These are phyloP conservation scores for Gnathonemus longibarbis DNA, from an alignment of 2,113 vertebrate species.

Conservation along the genomic window DNA sequence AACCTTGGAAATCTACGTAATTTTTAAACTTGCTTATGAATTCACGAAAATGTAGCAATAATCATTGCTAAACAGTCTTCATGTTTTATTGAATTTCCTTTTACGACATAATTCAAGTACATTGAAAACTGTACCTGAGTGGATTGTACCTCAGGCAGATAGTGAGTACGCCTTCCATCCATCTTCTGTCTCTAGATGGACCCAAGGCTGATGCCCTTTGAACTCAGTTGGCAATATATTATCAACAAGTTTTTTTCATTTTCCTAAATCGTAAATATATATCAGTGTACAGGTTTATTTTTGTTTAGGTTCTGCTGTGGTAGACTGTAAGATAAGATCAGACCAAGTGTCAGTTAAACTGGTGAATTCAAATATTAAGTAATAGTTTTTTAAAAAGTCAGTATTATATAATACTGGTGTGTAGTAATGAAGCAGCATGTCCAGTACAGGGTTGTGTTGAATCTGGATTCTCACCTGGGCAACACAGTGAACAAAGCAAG, in stretches of 20 bases:
- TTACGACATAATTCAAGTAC: neutral
- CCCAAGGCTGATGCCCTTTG: neutral
- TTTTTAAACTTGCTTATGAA: neutral
- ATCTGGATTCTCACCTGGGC: neutral
- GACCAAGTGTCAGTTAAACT: neutral
- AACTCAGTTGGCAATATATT: neutral
- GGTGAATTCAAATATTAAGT: neutral
- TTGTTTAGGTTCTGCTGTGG: neutral
- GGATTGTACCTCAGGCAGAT: neutral
- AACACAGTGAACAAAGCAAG: neutral
- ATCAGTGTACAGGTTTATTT: neutral
- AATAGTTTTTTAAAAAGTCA: neutral
- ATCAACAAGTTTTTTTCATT: neutral
- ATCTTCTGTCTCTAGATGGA: neutral
- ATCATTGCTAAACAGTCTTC: neutral
- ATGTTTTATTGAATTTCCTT: neutral
- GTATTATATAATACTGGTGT: neutral
- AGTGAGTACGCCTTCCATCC: neutral
- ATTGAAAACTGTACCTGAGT: neutral
- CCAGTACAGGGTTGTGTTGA: neutral
- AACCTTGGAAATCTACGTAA: neutral
- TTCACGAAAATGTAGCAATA: neutral
- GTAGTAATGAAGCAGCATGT: neutral
- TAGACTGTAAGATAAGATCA: neutral
- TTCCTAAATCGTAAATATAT: neutral